These are phyloP conservation scores for Tromatobia lineatoria DNA, from an alignment of 2,888 invertebrate genomes.

Conservation along the genomic window DNA sequence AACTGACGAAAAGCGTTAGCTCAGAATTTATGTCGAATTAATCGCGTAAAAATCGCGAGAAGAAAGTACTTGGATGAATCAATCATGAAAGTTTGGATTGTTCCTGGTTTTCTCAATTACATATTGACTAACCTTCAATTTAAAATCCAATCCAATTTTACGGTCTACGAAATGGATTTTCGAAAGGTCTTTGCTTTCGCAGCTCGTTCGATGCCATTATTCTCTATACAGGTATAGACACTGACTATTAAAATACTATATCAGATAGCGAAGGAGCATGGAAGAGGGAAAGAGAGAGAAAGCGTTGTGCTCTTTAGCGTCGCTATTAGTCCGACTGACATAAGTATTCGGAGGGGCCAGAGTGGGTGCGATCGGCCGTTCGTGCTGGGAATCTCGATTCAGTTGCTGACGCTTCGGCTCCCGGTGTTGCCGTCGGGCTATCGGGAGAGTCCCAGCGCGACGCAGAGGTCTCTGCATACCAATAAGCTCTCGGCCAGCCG, in stretches of 20 bases:
- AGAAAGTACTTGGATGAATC: neutral
- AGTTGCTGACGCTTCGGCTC: slow-evolving; percentile 65
- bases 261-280: slow-evolving; percentile 23
- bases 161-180: slow-evolving; percentile 29
- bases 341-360: slow-evolving; percentile 74
- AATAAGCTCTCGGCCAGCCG: slow-evolving; percentile 70
- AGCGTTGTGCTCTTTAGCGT: slow-evolving; percentile 72
- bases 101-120: slow-evolving; percentile 16
- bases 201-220: slow-evolving; percentile 49
- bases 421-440: slow-evolving; percentile 60
- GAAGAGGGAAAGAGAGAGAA: slow-evolving; percentile 10
- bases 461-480: slow-evolving; percentile 75
- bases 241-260: slow-evolving; percentile 43
- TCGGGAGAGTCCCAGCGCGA: slow-evolving; percentile 73
- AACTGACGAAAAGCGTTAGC: too few species aligned
- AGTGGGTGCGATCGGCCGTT: slow-evolving; percentile 74
- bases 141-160: slow-evolving; percentile 32
- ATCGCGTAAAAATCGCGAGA: neutral
- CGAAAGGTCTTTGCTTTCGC: slow-evolving; percentile 61
- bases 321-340: slow-evolving; percentile 72
- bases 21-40: neutral
- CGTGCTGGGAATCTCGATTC: slow-evolving; percentile 79
- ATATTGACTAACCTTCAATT: slow-evolving; percentile 29
- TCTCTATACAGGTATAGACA: slow-evolving; percentile 7
- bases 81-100: slow-evolving; percentile 30